Conservation (phyloP, 2,888 invertebrate species). For the Chouioia cunea region DNA sequence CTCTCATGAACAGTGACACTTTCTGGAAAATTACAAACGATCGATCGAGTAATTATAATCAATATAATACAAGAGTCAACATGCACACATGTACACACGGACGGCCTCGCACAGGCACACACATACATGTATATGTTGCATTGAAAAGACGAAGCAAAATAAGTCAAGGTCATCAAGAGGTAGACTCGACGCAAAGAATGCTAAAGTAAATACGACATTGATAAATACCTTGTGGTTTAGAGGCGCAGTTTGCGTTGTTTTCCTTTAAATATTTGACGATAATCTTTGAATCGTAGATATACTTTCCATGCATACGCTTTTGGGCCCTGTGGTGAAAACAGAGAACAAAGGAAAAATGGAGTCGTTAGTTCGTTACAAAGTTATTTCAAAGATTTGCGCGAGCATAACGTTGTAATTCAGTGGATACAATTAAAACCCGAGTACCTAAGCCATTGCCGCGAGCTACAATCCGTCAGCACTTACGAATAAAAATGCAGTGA, state of each 20-base stretch:
- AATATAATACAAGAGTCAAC: no score
- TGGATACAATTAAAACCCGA: no score
- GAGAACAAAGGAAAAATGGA: conserved; percentile 8
- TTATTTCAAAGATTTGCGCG: neutral
- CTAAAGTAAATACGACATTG: conserved; percentile 22
- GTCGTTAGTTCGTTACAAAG: conserved; percentile 18
- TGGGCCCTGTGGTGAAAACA: conserved; percentile 74
- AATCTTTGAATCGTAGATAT: conserved; percentile 84
- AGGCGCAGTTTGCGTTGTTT: conserved; percentile 51
- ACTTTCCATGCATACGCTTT: conserved; percentile 87
- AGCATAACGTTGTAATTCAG: no score
- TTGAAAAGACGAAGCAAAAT: conserved; percentile 16
- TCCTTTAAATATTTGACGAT: conserved; percentile 69
- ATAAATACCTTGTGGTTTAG: conserved; percentile 60
- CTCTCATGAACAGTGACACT: conserved; percentile 51
- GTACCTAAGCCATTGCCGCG: no score
- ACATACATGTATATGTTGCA: neutral
- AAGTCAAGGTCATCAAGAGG: conserved; percentile 36
- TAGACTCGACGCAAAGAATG: conserved; percentile 17
- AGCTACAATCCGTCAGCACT: no score
- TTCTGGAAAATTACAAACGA: conserved; percentile 11
- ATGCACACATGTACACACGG: no score
- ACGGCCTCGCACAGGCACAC: no score
- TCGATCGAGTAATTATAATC: neutral
- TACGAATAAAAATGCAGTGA: no score